Evolutionary conservation across 2,113 vertebrate species (phyloP).

Genomic region (Clarias gariepinus): DNA sequence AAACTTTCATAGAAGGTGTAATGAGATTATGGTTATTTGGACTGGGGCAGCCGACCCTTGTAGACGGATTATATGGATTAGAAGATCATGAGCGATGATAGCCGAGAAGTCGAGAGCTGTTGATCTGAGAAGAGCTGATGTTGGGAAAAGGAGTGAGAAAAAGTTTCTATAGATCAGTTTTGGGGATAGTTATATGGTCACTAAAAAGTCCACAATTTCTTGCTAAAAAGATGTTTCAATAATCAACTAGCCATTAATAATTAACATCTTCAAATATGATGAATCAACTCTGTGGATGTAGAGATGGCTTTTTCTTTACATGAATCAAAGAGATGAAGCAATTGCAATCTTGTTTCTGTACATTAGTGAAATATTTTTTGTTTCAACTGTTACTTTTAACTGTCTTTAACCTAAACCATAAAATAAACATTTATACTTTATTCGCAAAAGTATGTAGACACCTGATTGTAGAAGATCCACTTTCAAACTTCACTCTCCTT

Average conservation of each 20-base stretch:
- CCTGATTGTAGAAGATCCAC: neutral
- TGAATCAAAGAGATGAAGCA: neutral
- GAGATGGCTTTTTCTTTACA: neutral
- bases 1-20: slow-evolving; percentile 94
- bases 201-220: neutral
- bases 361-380: neutral
- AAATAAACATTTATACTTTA: neutral
- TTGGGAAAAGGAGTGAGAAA: slow-evolving; percentile 35
- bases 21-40: slow-evolving; percentile 96
- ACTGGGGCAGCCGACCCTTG: slow-evolving; percentile 83
- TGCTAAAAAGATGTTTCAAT: neutral
- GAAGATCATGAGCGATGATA: slow-evolving; percentile 78
- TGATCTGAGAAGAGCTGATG: slow-evolving; percentile 29
- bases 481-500: neutral
- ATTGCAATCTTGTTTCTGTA: neutral
- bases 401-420: neutral
- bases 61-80: slow-evolving; percentile 83
- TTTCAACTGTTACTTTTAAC: neutral
- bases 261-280: neutral
- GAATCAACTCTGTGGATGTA: neutral
- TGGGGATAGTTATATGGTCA: neutral
- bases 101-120: slow-evolving; percentile 6
- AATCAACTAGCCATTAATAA: neutral
- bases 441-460: neutral
- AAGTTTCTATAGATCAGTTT: slow-evolving; percentile 2